Evolutionary conservation across 2,797 vertebrate genomes (phyloP).

Genomic region (Muraenolepis orangiensis): DNA sequence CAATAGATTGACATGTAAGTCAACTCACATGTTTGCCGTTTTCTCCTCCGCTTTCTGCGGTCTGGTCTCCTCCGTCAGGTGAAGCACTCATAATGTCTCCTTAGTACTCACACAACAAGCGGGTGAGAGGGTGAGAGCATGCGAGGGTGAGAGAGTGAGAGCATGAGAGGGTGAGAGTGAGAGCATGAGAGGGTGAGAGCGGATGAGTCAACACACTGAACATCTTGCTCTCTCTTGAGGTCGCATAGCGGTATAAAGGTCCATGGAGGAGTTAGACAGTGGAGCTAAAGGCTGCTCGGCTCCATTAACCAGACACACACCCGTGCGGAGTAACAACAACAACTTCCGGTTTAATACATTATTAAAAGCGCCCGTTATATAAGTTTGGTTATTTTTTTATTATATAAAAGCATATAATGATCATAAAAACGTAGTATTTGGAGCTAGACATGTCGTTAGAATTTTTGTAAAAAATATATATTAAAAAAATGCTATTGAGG

Average conservation of each 20-base stretch:
- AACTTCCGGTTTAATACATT: slow-evolving; percentile 51
- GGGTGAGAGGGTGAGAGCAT: background rate
- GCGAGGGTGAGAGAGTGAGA: too few relatives aligned
- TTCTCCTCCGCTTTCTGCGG: slow-evolving; percentile 60
- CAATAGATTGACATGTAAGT: slow-evolving; percentile 1
- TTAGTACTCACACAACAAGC: background rate
- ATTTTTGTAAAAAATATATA: background rate
- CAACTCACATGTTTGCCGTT: slow-evolving; percentile 64
- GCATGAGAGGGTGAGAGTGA: too few relatives aligned
- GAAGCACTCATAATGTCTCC: slow-evolving; percentile 50
- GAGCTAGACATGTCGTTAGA: rapidly evolving
- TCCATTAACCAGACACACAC: background rate
- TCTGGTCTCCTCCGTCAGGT: slow-evolving; percentile 47
- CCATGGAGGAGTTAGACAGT: too few relatives aligned
- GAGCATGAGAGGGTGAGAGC: too few relatives aligned
- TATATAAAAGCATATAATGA: background rate
- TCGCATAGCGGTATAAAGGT: too few relatives aligned
- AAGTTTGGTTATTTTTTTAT: background rate
- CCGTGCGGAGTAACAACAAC: slow-evolving; percentile 8
- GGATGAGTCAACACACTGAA: too few relatives aligned
- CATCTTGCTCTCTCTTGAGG: too few relatives aligned
- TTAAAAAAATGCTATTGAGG: background rate
- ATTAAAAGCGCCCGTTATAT: background rate
- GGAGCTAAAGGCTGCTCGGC: too few relatives aligned
- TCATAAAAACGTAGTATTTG: background rate